phyloP scores from a whole-genome alignment of 2,797 vertebrate species.

The Mergus octosetaceus region DNA sequence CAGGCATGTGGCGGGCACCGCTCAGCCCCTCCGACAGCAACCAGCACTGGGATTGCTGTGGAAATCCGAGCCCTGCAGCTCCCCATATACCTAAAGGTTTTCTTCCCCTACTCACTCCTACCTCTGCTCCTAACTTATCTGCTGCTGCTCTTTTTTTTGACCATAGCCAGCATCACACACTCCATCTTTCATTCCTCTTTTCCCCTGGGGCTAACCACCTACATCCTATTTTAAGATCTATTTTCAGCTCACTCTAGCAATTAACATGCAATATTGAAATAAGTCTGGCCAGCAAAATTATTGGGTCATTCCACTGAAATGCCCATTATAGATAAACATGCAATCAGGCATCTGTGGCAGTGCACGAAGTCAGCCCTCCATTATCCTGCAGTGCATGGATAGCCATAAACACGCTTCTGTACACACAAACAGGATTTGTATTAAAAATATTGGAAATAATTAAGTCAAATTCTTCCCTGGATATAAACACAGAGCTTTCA shows the following conservation, averaged over 20 bases:
- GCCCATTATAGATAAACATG: neutral
- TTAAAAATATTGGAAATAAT: neutral
- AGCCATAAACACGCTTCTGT: neutral
- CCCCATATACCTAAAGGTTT: no score
- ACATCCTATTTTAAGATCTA: conserved; percentile 17
- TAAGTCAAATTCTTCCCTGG: neutral
- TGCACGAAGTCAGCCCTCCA: neutral
- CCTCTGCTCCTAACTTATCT: neutral
- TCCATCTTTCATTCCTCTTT: neutral
- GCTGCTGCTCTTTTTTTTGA: neutral
- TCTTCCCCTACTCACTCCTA: no score
- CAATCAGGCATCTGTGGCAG: neutral
- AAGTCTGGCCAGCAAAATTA: neutral
- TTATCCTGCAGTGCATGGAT: neutral
- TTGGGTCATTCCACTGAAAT: neutral
- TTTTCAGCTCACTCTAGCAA: conserved; percentile 17
- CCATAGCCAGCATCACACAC: neutral
- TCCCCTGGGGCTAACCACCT: neutral
- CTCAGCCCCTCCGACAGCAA: neutral
- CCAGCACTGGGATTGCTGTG: neutral
- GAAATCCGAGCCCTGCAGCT: neutral
- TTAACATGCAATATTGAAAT: neutral
- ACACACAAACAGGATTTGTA: neutral
- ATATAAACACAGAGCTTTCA: neutral
- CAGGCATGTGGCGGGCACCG: fast-evolving